Evolutionary conservation across 2,888 invertebrate genomes (phyloP), one percentile per base, ranked within the genome.

Genomic region (Drosophila pseudotalamancana): DNA sequence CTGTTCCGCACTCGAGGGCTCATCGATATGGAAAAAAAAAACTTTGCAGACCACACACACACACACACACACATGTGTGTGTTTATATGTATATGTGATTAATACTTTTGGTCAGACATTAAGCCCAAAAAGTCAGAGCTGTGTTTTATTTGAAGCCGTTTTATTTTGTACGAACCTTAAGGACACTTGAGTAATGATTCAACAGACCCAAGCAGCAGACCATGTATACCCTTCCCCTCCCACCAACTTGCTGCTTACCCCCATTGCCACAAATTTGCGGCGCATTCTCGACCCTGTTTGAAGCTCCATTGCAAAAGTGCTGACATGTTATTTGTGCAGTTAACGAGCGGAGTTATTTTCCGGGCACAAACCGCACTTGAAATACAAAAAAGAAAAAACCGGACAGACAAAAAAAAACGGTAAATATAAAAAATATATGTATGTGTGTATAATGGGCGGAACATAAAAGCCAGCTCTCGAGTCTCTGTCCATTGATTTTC

Each of bases 281-380:
- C 67, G 63, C 77, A 77, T 74, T 77, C 68, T 74, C 77, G 60
- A 59, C 67, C 48, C 63, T 65, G 65, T 76, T 76, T 65, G 75
- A 70, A 70, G 71, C 59, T 53, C 43, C 63, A 59, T 64, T 66
- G 65, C 72, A 83, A 88, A 83, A 83, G 83, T 83, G 83, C 83
- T 83, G 83, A 83, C 83, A 83, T 83, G 88, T 86, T 83, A 88
- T 83, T 83, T 83, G 83, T 86, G 88, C 87, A 83, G 84, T 83
- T 83, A 83, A 83, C 83, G 83, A 83, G 83, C 83, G 86, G 80
- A 83, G 83, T 85, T 82, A 85, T 85, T 84, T 84, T 87, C 65
- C 77, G 67, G 80, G 84, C 64, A 77, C 60, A 72, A 67, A 74
- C 87, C 78, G 78, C 87, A 85, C 87, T 81, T 77, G 78, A 87